A percentile compares a stretch with the other conserved stretches of the same genome.
phyloP scores from a whole-genome alignment of 23 tunicate species.

The Styela clava region DNA sequence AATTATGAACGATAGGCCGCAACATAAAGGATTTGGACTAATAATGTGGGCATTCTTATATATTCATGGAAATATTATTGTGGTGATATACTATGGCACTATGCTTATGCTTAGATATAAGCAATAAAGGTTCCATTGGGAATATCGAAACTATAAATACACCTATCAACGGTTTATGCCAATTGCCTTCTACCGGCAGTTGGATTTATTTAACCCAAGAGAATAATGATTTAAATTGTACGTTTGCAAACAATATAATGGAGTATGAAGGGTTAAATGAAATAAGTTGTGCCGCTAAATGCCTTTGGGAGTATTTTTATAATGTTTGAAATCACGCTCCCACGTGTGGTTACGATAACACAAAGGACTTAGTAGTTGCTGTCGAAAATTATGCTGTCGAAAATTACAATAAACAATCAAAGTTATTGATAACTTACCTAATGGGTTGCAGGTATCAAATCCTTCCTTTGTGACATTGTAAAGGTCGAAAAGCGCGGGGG shows the following conservation, averaged over 20 bases:
- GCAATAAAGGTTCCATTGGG: not conserved
- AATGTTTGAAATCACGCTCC: not conserved
- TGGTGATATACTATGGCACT: too few species aligned
- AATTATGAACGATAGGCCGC: not conserved
- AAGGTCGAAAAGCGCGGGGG: slow-evolving; percentile 49
- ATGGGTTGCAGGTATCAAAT: slow-evolving; percentile 40
- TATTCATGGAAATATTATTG: too few species aligned
- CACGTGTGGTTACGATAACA: not conserved
- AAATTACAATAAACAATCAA: not conserved
- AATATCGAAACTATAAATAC: not conserved
- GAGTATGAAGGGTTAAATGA: not conserved
- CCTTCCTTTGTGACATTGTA: slow-evolving; percentile 65
- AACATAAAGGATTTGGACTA: not conserved
- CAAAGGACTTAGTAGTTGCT: not conserved
- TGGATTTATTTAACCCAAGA: too few species aligned
- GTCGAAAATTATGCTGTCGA: not conserved
- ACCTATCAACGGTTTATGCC: not conserved
- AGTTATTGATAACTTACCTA: slow-evolving; percentile 47
- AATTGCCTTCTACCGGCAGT: too few species aligned
- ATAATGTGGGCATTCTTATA: not conserved
- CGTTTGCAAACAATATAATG: too few species aligned
- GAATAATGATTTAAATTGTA: too few species aligned
- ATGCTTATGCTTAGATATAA: not conserved
- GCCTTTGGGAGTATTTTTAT: not conserved
- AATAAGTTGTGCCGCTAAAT: not conserved